Evolutionary conservation across 2,888 invertebrate genomes (phyloP).

Genomic region (Sarcophaga variegata): DNA sequence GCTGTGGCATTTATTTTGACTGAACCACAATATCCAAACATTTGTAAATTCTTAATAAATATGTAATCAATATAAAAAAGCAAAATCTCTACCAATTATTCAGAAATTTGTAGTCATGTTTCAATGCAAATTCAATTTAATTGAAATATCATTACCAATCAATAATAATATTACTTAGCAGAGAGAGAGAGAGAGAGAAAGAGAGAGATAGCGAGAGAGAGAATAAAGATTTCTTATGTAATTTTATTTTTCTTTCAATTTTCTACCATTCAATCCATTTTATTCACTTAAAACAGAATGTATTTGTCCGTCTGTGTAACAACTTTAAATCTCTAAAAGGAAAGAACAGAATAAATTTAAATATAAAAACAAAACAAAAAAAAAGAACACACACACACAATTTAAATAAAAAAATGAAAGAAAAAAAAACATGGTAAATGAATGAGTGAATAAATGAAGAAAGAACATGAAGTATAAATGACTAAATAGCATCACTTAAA

Average conservation of each 20-base stretch:
- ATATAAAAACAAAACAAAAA: too few relatives aligned
- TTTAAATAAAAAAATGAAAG: not conserved
- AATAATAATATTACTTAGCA: too few relatives aligned
- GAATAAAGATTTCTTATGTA: conserved; percentile 22
- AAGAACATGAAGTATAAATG: conserved; percentile 54
- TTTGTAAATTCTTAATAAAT: not conserved
- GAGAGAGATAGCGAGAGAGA: too few relatives aligned
- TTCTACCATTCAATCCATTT: not conserved
- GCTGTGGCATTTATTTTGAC: too few relatives aligned
- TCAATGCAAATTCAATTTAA: conserved; percentile 45
- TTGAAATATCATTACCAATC: conserved; percentile 54
- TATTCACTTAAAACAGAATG: not conserved
- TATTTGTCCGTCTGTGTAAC: not conserved
- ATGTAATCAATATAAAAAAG: not conserved
- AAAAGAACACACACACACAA: conserved; percentile 1
- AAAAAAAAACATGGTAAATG: not conserved
- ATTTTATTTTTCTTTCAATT: not conserved
- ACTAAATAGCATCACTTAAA: conserved; percentile 69
- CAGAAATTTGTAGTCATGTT: not conserved
- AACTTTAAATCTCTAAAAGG: too few relatives aligned
- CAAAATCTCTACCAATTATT: conserved; percentile 4
- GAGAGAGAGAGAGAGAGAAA: too few relatives aligned
- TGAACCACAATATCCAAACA: too few relatives aligned
- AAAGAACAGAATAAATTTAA: too few relatives aligned
- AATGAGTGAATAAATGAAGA: conserved; percentile 15